phyloP scores from a whole-genome alignment of 2,797 vertebrate species.

The Acanthurus leucopareius region DNA sequence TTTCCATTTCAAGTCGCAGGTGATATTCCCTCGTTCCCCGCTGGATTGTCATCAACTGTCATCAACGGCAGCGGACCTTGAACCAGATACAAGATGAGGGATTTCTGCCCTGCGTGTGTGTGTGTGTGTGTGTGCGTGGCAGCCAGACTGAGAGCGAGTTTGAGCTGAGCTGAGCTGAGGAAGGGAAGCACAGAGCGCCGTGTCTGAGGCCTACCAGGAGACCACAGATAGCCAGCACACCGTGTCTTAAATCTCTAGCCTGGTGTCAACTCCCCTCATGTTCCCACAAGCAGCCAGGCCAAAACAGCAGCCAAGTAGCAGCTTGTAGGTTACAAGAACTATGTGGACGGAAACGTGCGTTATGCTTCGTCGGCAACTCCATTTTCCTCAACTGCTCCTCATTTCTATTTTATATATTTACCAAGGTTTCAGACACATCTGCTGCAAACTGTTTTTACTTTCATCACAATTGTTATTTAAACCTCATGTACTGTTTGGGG shows the following conservation, averaged over 20 bases:
- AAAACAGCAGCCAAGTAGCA: slow-evolving; percentile 55
- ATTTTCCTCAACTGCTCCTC: slow-evolving; percentile 34
- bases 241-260: slow-evolving; percentile 74
- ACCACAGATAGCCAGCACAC: slow-evolving; percentile 69
- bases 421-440: slow-evolving; percentile 10
- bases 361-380: slow-evolving; percentile 52
- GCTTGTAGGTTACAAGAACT: slow-evolving; percentile 44
- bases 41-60: slow-evolving; percentile 84
- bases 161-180: slow-evolving; percentile 12
- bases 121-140: slow-evolving; percentile 51
- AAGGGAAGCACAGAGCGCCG: slow-evolving; percentile 37
- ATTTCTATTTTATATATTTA: slow-evolving; percentile 36
- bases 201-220: slow-evolving; percentile 75
- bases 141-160: slow-evolving; percentile 54
- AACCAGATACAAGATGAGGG: slow-evolving; percentile 85
- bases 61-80: slow-evolving; percentile 85
- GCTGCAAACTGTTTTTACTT: background rate
- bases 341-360: slow-evolving; percentile 44
- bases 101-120: slow-evolving; percentile 65
- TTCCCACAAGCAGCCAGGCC: slow-evolving; percentile 43
- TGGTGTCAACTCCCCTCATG: slow-evolving; percentile 69
- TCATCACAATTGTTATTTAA: background rate
- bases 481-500: background rate
- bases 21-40: slow-evolving; percentile 72
- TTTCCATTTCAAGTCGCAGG: slow-evolving; percentile 70